These are phyloP conservation scores for Dicranocentrus wangi DNA, from an alignment of 2,888 invertebrate species.

Conservation along the genomic window DNA sequence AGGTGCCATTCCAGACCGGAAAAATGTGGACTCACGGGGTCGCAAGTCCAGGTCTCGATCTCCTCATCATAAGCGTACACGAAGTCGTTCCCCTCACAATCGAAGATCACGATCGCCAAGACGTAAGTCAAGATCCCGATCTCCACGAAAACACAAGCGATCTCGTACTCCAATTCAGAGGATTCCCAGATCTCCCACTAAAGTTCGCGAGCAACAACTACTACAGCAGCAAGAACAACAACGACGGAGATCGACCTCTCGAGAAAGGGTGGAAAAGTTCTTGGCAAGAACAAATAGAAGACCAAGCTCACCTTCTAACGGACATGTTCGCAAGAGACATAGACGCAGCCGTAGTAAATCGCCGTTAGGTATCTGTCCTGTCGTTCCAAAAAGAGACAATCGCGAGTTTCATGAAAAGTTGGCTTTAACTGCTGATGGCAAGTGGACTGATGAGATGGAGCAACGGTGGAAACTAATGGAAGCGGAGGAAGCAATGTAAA, in stretches of 20 bases:
- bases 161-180: slow-evolving; percentile 57
- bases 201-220: background rate
- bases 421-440: slow-evolving; percentile 67
- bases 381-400: slow-evolving; percentile 51
- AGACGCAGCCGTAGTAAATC: slow-evolving; percentile 52
- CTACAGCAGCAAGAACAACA: background rate
- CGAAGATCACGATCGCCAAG: slow-evolving; percentile 45
- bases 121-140: slow-evolving; percentile 43
- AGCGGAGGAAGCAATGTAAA: slow-evolving; percentile 68
- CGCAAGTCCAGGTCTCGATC: slow-evolving; percentile 46
- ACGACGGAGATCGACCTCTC: slow-evolving; percentile 38
- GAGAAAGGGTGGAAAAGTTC: slow-evolving; percentile 65
- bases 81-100: slow-evolving; percentile 54
- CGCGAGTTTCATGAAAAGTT: slow-evolving; percentile 69
- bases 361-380: slow-evolving; percentile 24
- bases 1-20: slow-evolving; percentile 39
- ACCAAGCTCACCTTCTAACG: slow-evolving; percentile 45
- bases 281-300: slow-evolving; percentile 61
- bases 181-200: slow-evolving; percentile 47
- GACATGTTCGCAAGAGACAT: slow-evolving; percentile 40
- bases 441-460: slow-evolving; percentile 71
- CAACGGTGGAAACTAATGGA: slow-evolving; percentile 70
- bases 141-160: slow-evolving; percentile 39
- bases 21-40: slow-evolving; percentile 30
- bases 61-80: slow-evolving; percentile 25